Conservation (phyloP, 64 coral and sea anemone species). For the Dendronephthya gigantea region DNA sequence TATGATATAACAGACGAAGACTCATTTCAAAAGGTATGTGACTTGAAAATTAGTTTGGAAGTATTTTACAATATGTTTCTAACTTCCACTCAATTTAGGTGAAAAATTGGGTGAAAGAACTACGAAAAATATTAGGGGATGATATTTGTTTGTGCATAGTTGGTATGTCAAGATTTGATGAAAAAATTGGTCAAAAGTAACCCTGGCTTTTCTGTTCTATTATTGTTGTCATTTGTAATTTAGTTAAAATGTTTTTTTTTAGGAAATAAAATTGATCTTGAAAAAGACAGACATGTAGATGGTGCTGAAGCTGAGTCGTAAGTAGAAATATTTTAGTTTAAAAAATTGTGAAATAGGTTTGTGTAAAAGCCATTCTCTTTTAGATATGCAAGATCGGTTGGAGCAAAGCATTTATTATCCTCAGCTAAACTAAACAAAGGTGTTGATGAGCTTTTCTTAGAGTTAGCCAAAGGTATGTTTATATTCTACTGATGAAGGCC, state of each 20-base stretch:
- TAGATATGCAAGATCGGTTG: constrained; percentile 93
- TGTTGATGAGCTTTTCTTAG: constrained; percentile 98
- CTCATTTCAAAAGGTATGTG: constrained; percentile 88
- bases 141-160: constrained; percentile 98
- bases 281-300: constrained; percentile 97
- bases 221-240: neutral
- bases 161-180: constrained; percentile 39
- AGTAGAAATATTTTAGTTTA: constrained; percentile 21
- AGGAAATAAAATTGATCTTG: constrained; percentile 99
- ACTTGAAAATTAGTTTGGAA: neutral
- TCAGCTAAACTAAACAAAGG: constrained; percentile 99
- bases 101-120: constrained; percentile 96
- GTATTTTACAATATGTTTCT: neutral
- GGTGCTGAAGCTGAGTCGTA: constrained; percentile 84
- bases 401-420: constrained; percentile 95
- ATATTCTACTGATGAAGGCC: neutral
- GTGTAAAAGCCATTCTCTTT: neutral
- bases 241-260: neutral
- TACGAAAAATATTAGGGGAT: constrained; percentile 95
- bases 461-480: constrained; percentile 86
- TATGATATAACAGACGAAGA: constrained; percentile 99
- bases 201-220: neutral
- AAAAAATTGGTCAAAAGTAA: too few relatives aligned
- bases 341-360: neutral
- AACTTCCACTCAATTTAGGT: constrained; percentile 35